Evolutionary conservation across 2,888 invertebrate species (phyloP), one percentile per base, ranked within the genome.

Genomic region (Erannis defoliaria): DNA sequence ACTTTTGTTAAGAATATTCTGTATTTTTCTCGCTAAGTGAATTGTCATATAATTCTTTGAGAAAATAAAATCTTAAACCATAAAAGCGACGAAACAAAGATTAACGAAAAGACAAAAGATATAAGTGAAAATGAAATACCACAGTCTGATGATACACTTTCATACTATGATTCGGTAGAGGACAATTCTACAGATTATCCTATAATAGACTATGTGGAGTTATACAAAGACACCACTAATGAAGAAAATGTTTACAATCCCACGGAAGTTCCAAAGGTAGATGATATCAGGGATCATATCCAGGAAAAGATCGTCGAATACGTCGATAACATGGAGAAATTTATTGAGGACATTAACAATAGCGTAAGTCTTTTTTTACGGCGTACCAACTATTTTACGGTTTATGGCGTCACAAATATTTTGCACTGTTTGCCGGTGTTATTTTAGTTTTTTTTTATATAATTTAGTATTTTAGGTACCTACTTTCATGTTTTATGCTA

Each of bases 151-250:
- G 62, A 57, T n/a, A 38, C 43, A 14, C 12, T 51, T 10, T 57
- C 63, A 0, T 77, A 80, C 57, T 76, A 84, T 14, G 81, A 85
- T 62, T 57, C 56, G 0, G 67, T 71, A 10, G 80, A 82, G 16
- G 85, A 86, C 2, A 88, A 89, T 64, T 66, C 80, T 0, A 88
- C 89, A 1, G 91, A 91, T 70, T 91, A 91, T 65, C 85, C 84
- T 0, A 76, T 80, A 0, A 75, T 90, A 43, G 90, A 91, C 67
- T 91, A 91, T 61, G 62, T 89, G 51, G 90, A 90, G 8, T 57
- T 88, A 9, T 91, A 89, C 56, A 90, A 89, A 71, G 90, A 91
- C 55, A 89, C 87, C 0, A 89, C 87, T 0, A 86, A 87, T 61
- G 90, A 90, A 73, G 76, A 81, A 40, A 66, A 77, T 18, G 59